Base-by-base conservation (phyloP, 2,888 invertebrate genomes). In the Tribolium freemani region DNA sequence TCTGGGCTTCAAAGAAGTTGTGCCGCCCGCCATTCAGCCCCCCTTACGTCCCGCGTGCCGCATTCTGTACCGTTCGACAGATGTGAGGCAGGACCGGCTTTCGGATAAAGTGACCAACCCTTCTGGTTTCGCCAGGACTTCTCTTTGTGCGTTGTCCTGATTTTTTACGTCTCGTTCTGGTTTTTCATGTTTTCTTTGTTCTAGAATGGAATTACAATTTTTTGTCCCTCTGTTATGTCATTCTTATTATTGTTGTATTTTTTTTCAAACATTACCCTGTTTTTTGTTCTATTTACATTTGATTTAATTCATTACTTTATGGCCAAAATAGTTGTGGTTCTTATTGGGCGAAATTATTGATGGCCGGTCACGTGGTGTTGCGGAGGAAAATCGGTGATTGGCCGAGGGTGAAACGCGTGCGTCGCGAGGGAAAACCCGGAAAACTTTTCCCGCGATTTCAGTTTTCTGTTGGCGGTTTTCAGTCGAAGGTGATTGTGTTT, bases 1-100 rank as follows among this genome's bases (percentile, higher is more conserved):
- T 80, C 78, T 79, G 82, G 81, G 82, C 82, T 80, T 82, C 82
- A 81, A 82, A 82, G 80, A 76, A 77, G 77, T 76, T 75, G 67
- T 67, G 81, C 81, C 82, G 82, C 80, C 81, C 78, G 80, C 81
- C 79, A 79, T 81, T 80, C 79, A 78, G 74, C 77, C 73, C 70
- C 48, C 75, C 70, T 71, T 64, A 57, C 75, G 26, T 26, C 73
- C 72, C 73, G 61, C 72, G 72, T 75, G 73, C 66, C 64, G 69
- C 72, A 68, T 73, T 73, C 75, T 68, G 71, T 72, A 64, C 58
- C 75, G 67, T 71, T 64, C 71, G 71, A 64, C 71, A 71, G 71
- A 64, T 64, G 71, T 16, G 31, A 10, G 38, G 3, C 68, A 64
- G 64, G 64, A 20, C 21, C 64, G 54, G 20, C 30, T 38, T 9